A percentile compares a stretch with the other conserved stretches of the same genome.
Evolutionary conservation across 2,797 vertebrate species (phyloP).

Genomic region (Numenius phaeopus): DNA sequence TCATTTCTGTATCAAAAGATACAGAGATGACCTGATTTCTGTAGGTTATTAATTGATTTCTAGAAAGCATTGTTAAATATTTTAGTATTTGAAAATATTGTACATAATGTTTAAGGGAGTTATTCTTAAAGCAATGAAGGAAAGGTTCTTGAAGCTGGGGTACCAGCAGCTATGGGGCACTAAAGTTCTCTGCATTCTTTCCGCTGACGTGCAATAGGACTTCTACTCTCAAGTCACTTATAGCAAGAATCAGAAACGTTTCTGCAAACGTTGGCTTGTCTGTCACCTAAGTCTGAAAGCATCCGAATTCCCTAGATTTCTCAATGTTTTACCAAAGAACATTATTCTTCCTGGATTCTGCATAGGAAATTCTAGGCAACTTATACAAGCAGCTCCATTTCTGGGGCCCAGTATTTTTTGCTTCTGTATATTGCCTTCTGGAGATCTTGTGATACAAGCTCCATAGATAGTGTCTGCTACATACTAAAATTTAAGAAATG

Average conservation of each 20-base stretch:
- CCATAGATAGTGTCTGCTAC: background rate
- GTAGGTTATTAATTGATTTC: background rate
- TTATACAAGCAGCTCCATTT: background rate
- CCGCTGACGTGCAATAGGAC: background rate
- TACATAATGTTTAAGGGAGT: background rate
- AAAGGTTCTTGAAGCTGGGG: background rate
- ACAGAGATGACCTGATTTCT: background rate
- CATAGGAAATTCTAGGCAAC: background rate
- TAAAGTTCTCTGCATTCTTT: background rate
- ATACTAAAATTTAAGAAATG: background rate
- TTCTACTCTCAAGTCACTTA: background rate
- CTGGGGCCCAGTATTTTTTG: background rate
- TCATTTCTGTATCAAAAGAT: background rate
- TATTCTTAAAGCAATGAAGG: background rate
- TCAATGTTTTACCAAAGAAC: background rate
- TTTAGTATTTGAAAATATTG: background rate
- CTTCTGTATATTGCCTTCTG: background rate
- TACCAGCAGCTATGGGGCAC: fast-evolving
- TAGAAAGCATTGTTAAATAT: background rate
- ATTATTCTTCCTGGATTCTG: background rate
- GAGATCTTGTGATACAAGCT: background rate
- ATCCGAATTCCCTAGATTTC: background rate
- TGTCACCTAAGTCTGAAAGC: background rate
- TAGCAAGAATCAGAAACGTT: background rate
- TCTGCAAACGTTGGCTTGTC: background rate